Base-by-base conservation (phyloP, 2,797 vertebrate species). In the Rhinatrema bivittatum region DNA sequence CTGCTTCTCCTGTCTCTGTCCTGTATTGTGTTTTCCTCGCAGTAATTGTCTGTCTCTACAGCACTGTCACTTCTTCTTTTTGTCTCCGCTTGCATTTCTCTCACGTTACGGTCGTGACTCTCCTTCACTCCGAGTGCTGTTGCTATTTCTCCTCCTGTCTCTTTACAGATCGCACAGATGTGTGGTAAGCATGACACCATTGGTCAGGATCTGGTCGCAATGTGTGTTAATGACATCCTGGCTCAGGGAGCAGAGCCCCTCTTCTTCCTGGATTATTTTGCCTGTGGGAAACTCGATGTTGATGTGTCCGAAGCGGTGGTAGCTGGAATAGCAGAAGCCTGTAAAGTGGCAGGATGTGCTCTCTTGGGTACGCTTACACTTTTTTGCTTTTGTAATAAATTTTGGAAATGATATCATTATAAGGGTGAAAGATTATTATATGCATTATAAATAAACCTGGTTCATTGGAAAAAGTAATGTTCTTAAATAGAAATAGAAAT, bases 211-310 rank as follows among this genome's bases (percentile, higher is more conserved):
- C 71, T 99, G 79, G 94, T 99, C 25, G 94, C 94, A 17, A 94
- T 99, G 95, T 99, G 95, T 32, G 92, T 94, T 25, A 99, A 98
- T 9, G 95, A 95, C 3, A 83, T 99, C 44, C 60, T 99, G 60
- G 92, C 94, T n/a, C 95, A 97, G 50, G 96, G 92, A 2, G 96
- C 96, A 0, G 94, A 98, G 68, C 92, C 96, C 1, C 90, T 98
- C 32, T 95, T 96, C 81, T 98, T 98, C 79, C 85, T 99, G 1
- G 93, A 98, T 60, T 99, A 97, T 54, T 97, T 96, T 68, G 88
- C 95, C 57, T 98, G 96, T n/a, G 92, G 96, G 12, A 72, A 60
- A 17, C 80, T 99, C 20, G 88, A 98, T 0, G 81, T 93, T 19
- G 50, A 42, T 0, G 81, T 84, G 5, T 81, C 94, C 1, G 71